Evolutionary conservation across 53 echinoderm and acorn worm genomes (phyloP), one percentile per base, ranked within the genome.

Genomic region (Echinometra lucunter): DNA sequence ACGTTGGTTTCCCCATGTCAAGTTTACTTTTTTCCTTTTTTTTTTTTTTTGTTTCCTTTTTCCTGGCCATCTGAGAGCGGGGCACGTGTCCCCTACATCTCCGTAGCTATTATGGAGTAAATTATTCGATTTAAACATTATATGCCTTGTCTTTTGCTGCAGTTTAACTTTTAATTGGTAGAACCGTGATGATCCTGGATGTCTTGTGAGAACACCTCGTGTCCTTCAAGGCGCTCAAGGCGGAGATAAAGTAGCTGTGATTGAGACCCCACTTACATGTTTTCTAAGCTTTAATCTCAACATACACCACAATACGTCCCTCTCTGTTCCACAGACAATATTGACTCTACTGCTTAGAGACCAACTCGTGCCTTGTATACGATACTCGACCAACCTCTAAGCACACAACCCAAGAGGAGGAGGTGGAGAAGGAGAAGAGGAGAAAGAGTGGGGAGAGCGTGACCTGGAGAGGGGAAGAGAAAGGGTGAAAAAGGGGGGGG

Each of bases 251-350:
- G 90, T 90, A 90, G 90, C 90, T 40, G 58, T 40, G 63, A 90
- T 90, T 37, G 63, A 90, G 60, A 35, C 58, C 90, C 90, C 90
- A 93, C 93, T 93, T 93, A 93, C 93, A 93, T 27, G 81, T 35
- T 57, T 57, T 19, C 57, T 93, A 93, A 93, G 93, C 93, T 80
- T 53, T 37, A 93, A 93, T 80, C 80, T 80, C 80, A 93, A 93
- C 93, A 93, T 80, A 40, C n/a, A 44, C 93, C 55, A 21, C 81
- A 44, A 67, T 28, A 32, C 53, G 19, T 7, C 42, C 42, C 42
- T 78, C 78, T 57, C 74, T 72, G 47, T 38, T 92, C 69, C n/a
- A 92, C 72, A 37, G 57, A 45, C 93, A 93, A 93, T 93, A 93
- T 93, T 93, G 78, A 80, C 93, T 80, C 81, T 32, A 34, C 82